These are phyloP conservation scores for Helogale parvula DNA, from an alignment of 2,113 vertebrate genomes.

Conservation along the genomic window DNA sequence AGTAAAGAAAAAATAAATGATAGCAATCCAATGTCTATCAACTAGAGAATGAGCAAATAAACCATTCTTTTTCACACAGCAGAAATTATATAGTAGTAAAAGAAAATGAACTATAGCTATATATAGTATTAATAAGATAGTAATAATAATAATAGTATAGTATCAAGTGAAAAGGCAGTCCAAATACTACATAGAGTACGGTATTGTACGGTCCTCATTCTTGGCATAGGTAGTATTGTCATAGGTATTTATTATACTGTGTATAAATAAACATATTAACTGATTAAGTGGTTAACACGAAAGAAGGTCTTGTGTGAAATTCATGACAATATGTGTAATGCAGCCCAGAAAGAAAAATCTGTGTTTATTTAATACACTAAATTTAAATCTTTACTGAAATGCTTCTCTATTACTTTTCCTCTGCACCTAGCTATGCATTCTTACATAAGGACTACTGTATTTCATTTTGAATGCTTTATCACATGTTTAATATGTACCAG, in stretches of 20 bases:
- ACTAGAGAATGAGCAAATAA: neutral
- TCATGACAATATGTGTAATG: neutral
- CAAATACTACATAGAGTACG: neutral
- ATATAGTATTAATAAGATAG: neutral
- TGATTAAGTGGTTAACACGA: conserved; percentile 2
- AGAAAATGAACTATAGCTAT: neutral
- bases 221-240: neutral
- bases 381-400: neutral
- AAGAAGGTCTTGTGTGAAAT: neutral
- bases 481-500: neutral
- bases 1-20: neutral
- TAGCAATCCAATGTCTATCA: neutral
- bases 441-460: neutral
- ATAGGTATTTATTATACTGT: neutral
- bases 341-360: neutral
- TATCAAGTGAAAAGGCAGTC: neutral
- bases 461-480: neutral
- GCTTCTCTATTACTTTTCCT: neutral
- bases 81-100: neutral
- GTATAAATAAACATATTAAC: neutral
- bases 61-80: neutral
- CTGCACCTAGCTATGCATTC: neutral
- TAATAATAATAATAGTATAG: neutral
- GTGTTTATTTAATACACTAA: neutral
- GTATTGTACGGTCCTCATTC: neutral